Conservation (phyloP, 1,140 invertebrate species). For the Neodiprion lecontei region DNA sequence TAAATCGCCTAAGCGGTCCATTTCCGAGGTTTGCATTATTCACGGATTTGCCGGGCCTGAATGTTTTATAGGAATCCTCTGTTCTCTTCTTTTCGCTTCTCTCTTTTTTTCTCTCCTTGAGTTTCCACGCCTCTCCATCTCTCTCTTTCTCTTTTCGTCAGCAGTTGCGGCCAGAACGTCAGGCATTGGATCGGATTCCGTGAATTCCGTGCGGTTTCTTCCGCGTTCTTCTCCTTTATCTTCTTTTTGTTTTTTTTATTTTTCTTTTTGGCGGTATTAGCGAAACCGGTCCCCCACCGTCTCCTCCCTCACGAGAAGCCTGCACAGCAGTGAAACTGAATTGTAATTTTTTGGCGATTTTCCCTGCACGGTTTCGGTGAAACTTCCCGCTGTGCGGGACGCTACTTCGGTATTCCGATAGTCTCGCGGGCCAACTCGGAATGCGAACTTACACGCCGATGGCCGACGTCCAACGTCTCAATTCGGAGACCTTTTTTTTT, state of each 20-base stretch:
- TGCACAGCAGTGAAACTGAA: background rate
- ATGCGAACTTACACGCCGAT: background rate
- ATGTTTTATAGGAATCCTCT: constrained; percentile 49
- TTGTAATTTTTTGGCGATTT: background rate
- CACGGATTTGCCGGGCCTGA: constrained; percentile 46
- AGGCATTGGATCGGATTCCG: background rate
- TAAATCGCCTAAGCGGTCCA: constrained; percentile 61
- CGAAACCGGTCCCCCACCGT: background rate
- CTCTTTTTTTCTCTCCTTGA: background rate
- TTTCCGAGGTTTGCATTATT: constrained; percentile 57
- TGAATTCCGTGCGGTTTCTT: background rate
- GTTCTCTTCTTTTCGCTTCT: background rate
- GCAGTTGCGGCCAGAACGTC: background rate
- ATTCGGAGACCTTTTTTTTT: background rate
- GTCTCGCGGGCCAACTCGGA: background rate
- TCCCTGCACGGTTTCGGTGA: background rate
- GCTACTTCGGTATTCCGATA: background rate
- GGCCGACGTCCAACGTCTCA: background rate
- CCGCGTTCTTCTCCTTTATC: background rate
- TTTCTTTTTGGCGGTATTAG: background rate
- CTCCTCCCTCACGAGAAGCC: background rate
- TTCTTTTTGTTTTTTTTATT: background rate
- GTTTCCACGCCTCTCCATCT: constrained; percentile 11
- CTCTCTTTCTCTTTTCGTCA: constrained; percentile 18
- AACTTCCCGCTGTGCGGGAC: too few relatives aligned